phyloP scores from a whole-genome alignment of 1,140 invertebrate species.

The Panagrolaimus sp. region DNA sequence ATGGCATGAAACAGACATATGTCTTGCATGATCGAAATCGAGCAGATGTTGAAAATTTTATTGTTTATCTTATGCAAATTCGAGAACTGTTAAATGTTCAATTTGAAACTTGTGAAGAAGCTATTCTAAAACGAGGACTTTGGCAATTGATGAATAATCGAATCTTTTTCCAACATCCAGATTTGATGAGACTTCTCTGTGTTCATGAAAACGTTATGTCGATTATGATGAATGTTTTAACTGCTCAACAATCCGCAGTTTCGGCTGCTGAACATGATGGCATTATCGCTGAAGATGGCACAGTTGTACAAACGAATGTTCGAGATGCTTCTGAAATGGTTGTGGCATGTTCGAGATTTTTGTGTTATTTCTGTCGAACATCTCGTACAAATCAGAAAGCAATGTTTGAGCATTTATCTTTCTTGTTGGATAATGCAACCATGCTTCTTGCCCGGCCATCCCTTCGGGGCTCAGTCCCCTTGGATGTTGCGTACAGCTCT shows the following conservation, averaged over 20 bases:
- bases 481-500: constrained; percentile 97
- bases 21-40: constrained; percentile 87
- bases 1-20: constrained; percentile 88
- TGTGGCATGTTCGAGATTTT: constrained; percentile 77
- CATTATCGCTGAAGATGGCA: constrained; percentile 29
- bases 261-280: constrained; percentile 51
- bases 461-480: constrained; percentile 87
- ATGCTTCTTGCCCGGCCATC: constrained; percentile 88
- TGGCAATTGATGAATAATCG: constrained; percentile 99
- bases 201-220: constrained; percentile 99
- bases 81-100: constrained; percentile 89
- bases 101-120: constrained; percentile 96
- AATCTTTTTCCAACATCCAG: constrained; percentile 99
- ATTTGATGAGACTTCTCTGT: constrained; percentile 87
- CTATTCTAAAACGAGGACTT: constrained; percentile 84
- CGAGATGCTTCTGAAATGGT: constrained; percentile 97
- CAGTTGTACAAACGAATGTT: constrained; percentile 34
- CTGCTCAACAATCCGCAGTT: constrained; percentile 53
- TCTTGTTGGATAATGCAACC: constrained; percentile 94
- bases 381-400: constrained; percentile 96
- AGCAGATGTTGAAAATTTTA: constrained; percentile 83
- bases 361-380: constrained; percentile 98
- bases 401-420: constrained; percentile 99
- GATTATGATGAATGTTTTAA: constrained; percentile 85
- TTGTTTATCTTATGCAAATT: constrained; percentile 90